These are phyloP conservation scores for Lateolabrax maculatus DNA, from an alignment of 2,797 vertebrate genomes.

Conservation along the genomic window DNA sequence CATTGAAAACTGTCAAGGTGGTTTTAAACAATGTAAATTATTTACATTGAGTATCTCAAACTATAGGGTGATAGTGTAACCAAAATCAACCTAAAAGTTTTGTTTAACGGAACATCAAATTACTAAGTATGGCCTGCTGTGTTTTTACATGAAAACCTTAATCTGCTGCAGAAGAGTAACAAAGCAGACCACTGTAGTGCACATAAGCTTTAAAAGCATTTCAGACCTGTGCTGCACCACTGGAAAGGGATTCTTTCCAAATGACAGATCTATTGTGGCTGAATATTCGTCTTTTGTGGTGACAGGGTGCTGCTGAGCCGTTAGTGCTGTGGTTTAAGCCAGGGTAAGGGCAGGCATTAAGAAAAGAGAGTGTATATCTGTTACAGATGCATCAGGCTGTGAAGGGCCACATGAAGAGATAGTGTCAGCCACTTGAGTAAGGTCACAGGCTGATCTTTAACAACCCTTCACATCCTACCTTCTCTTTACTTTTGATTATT, in stretches of 20 bases:
- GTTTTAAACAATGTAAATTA: background rate
- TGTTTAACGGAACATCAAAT: too few relatives aligned
- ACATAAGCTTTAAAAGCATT: background rate
- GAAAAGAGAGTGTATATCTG: conserved; percentile 22
- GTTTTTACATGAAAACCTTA: background rate
- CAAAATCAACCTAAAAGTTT: background rate
- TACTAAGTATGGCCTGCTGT: background rate
- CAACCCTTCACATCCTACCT: conserved; percentile 40
- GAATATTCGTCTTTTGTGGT: conserved; percentile 45
- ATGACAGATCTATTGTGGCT: conserved; percentile 10
- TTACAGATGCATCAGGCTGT: conserved; percentile 49
- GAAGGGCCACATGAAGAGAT: conserved; percentile 56
- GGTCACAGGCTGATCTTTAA: conserved; percentile 62
- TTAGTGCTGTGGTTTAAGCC: conserved; percentile 6
- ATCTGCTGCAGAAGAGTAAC: conserved; percentile 3
- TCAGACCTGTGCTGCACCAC: background rate
- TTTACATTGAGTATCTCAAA: background rate
- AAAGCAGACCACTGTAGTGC: background rate
- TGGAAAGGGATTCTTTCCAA: conserved; percentile 1
- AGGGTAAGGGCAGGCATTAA: conserved; percentile 22
- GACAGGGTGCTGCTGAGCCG: conserved; percentile 16
- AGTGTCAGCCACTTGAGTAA: conserved; percentile 46
- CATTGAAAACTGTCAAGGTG: background rate
- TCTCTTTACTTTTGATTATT: conserved; percentile 44
- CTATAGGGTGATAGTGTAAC: background rate